These are phyloP conservation scores for Melipona bicolor DNA, from an alignment of 2,888 invertebrate species.

Conservation along the genomic window DNA sequence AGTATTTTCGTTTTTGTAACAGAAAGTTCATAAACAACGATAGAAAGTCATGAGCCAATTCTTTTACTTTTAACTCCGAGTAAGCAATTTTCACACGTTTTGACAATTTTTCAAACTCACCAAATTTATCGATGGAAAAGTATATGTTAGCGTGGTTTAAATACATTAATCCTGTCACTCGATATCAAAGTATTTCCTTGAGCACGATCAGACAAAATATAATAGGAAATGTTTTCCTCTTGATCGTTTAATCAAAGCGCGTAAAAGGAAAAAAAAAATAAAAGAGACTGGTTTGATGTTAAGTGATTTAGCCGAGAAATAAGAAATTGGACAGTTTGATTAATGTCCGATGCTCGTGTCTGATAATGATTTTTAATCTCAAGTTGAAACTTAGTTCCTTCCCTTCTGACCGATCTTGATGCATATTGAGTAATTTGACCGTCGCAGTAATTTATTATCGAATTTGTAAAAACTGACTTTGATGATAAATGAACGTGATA, in stretches of 20 bases:
- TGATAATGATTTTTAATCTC: neutral
- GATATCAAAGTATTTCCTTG: neutral
- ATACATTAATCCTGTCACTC: neutral
- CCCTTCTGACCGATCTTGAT: neutral
- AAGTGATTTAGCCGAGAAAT: neutral
- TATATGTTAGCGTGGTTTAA: neutral
- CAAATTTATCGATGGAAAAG: neutral
- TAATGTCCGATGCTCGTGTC: neutral
- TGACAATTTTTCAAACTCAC: too few relatives aligned
- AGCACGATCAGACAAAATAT: too few relatives aligned
- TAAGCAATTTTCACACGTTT: too few relatives aligned
- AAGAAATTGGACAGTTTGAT: neutral
- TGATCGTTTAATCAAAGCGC: neutral
- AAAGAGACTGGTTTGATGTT: neutral
- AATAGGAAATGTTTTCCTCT: neutral
- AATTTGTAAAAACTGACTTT: neutral
- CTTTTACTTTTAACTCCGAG: too few relatives aligned
- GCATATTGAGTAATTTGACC: neutral
- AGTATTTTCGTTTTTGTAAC: too few relatives aligned
- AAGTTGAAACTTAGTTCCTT: neutral
- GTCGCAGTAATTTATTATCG: neutral
- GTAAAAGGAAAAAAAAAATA: too few relatives aligned
- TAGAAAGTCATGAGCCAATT: too few relatives aligned
- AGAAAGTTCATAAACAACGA: too few relatives aligned
- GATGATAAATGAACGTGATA: neutral